phyloP scores from a whole-genome alignment of 2,888 invertebrate genomes.

The Hyppa rectilinea region DNA sequence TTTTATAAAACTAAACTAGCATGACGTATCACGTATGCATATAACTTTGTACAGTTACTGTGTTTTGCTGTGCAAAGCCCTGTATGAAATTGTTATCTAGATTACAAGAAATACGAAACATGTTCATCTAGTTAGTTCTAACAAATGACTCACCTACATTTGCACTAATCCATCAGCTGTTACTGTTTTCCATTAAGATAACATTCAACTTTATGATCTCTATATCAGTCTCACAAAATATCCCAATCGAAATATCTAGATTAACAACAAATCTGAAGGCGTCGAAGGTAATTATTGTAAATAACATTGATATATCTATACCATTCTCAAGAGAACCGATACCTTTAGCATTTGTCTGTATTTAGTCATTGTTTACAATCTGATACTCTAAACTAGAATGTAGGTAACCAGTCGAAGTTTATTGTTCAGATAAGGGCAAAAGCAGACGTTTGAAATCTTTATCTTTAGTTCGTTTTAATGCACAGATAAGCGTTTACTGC shows the following conservation, averaged over 20 bases:
- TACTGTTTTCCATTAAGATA: constrained; percentile 63
- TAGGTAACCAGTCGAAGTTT: constrained; percentile 64
- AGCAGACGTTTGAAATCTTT: constrained; percentile 70
- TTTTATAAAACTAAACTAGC: too few species aligned
- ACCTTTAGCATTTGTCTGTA: constrained; percentile 50
- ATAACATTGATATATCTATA: constrained; percentile 54
- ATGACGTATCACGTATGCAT: too few species aligned
- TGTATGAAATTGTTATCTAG: neutral
- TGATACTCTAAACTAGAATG: constrained; percentile 53
- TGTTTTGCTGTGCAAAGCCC: neutral
- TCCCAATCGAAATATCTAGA: constrained; percentile 61
- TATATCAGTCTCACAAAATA: constrained; percentile 60
- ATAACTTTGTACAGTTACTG: neutral
- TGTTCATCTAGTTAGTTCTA: constrained; percentile 35
- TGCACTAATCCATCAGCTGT: constrained; percentile 50
- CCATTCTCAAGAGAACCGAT: constrained; percentile 50
- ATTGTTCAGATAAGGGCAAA: constrained; percentile 66
- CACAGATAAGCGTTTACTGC: constrained; percentile 78
- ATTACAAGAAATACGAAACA: constrained; percentile 14
- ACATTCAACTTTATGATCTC: constrained; percentile 60
- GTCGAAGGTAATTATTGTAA: constrained; percentile 57
- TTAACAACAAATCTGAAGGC: constrained; percentile 59
- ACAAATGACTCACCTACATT: constrained; percentile 55
- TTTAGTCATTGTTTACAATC: constrained; percentile 63
- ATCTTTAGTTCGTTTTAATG: constrained; percentile 66